phyloP scores from a whole-genome alignment of 1,140 invertebrate species.

The Tribolium castaneum region DNA sequence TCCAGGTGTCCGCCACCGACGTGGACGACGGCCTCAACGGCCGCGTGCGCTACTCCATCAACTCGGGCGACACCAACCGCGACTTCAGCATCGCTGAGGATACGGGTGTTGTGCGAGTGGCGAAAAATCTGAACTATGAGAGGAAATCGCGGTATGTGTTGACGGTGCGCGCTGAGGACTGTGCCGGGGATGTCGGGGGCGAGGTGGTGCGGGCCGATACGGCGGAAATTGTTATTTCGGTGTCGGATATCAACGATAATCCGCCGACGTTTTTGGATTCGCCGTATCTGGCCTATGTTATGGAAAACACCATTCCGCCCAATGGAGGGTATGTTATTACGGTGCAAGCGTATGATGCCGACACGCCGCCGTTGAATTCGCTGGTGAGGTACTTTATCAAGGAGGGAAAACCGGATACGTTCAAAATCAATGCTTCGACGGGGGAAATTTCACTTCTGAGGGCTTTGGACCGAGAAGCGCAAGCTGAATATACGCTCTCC shows the following conservation, averaged over 20 bases:
- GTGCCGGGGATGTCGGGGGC: constrained; percentile 73
- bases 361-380: constrained; percentile 89
- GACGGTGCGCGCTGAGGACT: constrained; percentile 89
- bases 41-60: constrained; percentile 87
- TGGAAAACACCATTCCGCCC: constrained; percentile 88
- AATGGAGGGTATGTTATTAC: constrained; percentile 81
- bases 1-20: constrained; percentile 93
- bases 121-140: constrained; percentile 93
- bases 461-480: constrained; percentile 84
- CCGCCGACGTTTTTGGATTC: constrained; percentile 91
- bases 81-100: constrained; percentile 93
- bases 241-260: constrained; percentile 96
- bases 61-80: constrained; percentile 88
- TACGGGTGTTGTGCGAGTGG: constrained; percentile 85
- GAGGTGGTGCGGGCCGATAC: constrained; percentile 74
- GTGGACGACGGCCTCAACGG: constrained; percentile 90
- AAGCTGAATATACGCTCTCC: constrained; percentile 84
- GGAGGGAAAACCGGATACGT: constrained; percentile 89
- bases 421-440: constrained; percentile 88
- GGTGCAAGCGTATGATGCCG: constrained; percentile 88
- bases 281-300: constrained; percentile 91
- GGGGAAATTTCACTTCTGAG: constrained; percentile 86
- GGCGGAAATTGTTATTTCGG: constrained; percentile 76
- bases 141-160: constrained; percentile 85
- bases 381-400: constrained; percentile 92